Percentiles rank a stretch among this genome's conserved stretches.
Conservation (phyloP, 2,113 vertebrate genomes). For the Bubalus kerabau region DNA sequence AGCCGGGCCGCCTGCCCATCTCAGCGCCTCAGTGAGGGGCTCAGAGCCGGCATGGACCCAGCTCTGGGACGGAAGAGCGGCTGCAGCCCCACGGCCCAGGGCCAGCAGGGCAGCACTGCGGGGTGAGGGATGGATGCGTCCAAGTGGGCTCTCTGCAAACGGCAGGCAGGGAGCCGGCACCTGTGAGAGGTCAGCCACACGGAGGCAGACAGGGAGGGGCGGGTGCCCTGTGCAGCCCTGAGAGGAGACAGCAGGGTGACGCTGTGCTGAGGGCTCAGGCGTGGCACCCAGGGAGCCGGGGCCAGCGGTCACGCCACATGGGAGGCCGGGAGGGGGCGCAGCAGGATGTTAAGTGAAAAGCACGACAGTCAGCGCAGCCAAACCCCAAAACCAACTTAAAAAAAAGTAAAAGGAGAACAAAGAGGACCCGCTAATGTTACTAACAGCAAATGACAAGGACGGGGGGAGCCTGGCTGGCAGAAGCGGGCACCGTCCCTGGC, state of each 20-base stretch:
- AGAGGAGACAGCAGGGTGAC: not conserved
- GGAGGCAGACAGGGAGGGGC: not conserved
- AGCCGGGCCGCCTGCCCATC: not conserved
- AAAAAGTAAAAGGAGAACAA: not conserved
- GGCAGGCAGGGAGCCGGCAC: not conserved
- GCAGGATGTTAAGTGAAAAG: not conserved
- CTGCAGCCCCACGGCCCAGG: not conserved
- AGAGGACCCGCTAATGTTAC: not conserved
- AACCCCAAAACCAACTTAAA: not conserved
- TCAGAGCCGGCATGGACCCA: not conserved
- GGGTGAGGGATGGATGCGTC: not conserved
- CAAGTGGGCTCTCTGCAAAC: not conserved
- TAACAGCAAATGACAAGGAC: not conserved
- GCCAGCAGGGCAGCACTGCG: not conserved
- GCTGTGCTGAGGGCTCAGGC: not conserved
- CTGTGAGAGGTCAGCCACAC: not conserved
- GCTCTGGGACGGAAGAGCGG: not conserved
- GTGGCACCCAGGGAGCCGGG: not conserved
- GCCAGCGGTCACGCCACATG: rapidly evolving
- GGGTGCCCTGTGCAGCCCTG: not conserved
- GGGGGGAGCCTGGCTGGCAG: not conserved
- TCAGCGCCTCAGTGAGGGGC: not conserved
- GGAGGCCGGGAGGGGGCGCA: rapidly evolving
- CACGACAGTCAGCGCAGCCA: rapidly evolving
- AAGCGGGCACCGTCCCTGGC: not conserved